Conservation (phyloP, 92 coral and sea anemone genomes). For the Galaxea fascicularis region DNA sequence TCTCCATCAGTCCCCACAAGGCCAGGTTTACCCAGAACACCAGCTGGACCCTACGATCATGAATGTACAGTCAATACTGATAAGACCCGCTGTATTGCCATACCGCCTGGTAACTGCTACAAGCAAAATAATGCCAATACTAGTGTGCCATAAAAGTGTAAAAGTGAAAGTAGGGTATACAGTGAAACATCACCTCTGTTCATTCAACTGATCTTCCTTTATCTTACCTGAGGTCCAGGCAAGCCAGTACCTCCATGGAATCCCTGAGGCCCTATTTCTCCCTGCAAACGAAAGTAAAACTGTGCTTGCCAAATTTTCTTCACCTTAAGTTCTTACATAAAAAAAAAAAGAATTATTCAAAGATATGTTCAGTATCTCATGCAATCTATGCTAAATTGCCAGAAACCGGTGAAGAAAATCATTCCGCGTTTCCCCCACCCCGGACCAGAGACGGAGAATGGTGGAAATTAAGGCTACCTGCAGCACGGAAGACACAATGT, state of each 20-base stretch:
- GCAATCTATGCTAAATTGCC: too few species aligned
- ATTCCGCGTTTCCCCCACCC: too few species aligned
- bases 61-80: constrained; percentile 95
- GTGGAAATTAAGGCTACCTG: background rate
- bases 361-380: too few species aligned
- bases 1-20: constrained; percentile 80
- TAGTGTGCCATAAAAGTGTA: background rate
- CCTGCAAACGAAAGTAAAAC: constrained; percentile 6
- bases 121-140: background rate
- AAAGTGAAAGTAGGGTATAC: too few species aligned
- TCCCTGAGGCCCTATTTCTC: constrained; percentile 27
- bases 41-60: constrained; percentile 96
- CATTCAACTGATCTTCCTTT: background rate
- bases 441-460: too few species aligned
- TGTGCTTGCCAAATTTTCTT: background rate
- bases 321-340: background rate
- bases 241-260: constrained; percentile 26
- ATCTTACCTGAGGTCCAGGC: constrained; percentile 38
- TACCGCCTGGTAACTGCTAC: constrained; percentile 55
- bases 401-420: too few species aligned
- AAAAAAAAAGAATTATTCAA: too few species aligned
- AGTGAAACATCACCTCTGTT: too few species aligned
- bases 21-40: constrained; percentile 87
- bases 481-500: background rate
- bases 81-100: constrained; percentile 81